Percentiles rank a stretch among this genome's conserved stretches.
These are phyloP conservation scores for Netelia melanura DNA, from an alignment of 2,888 invertebrate species.

Conservation along the genomic window DNA sequence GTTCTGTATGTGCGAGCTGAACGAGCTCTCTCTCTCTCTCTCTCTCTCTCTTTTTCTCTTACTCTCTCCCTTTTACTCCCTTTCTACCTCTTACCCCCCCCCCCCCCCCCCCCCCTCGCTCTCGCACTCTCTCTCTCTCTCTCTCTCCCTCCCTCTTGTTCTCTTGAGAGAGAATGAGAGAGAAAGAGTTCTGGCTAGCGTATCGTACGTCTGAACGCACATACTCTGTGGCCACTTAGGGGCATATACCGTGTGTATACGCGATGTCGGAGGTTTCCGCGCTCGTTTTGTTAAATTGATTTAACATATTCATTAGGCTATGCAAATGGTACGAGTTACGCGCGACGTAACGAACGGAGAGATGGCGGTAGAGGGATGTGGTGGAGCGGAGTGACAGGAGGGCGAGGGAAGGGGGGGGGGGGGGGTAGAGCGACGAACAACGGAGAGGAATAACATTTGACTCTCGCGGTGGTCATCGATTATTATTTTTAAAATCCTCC, in stretches of 20 bases:
- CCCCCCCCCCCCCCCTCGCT: no score
- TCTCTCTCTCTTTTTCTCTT: not conserved
- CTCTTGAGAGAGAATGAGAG: slow-evolving; percentile 19
- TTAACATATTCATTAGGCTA: slow-evolving; percentile 84
- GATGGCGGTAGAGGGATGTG: not conserved
- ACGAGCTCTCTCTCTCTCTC: slow-evolving; percentile 55
- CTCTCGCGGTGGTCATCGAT: no score
- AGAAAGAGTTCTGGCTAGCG: slow-evolving; percentile 23
- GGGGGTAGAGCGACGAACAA: no score
- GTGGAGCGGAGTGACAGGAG: not conserved
- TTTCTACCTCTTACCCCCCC: not conserved
- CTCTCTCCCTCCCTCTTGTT: not conserved
- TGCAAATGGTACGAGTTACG: slow-evolving; percentile 78
- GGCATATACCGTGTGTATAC: slow-evolving; percentile 63
- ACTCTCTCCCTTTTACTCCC: not conserved
- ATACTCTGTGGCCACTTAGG: slow-evolving; percentile 69
- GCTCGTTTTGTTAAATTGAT: slow-evolving; percentile 83
- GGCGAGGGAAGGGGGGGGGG: not conserved
- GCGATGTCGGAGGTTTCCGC: slow-evolving; percentile 63
- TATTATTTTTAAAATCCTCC: no score
- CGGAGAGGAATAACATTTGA: no score
- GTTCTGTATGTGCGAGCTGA: slow-evolving; percentile 70
- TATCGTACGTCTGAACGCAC: slow-evolving; percentile 66
- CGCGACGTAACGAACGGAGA: slow-evolving; percentile 24
- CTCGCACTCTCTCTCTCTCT: not conserved